phyloP scores from a whole-genome alignment of 2,797 vertebrate genomes.

The Microctenopoma steveboyesi region DNA sequence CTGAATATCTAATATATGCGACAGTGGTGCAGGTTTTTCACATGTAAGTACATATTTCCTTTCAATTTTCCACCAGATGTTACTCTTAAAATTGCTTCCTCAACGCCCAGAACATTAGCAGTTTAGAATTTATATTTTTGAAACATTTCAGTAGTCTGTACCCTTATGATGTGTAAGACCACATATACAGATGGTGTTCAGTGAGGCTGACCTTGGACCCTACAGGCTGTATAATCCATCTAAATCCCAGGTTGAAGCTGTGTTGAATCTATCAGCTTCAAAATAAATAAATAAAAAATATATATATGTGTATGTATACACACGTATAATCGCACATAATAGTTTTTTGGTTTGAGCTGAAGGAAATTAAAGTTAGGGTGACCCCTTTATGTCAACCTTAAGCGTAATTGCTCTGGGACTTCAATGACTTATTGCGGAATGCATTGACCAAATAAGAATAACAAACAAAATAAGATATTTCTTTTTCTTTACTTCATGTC shows the following conservation, averaged over 20 bases:
- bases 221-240: slow-evolving; percentile 37
- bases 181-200: not conserved
- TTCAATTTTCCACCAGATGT: slow-evolving; percentile 17
- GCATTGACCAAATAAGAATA: not conserved
- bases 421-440: not conserved
- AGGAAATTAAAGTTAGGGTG: slow-evolving; percentile 12
- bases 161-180: not conserved
- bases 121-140: not conserved
- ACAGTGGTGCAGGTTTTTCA: slow-evolving; percentile 37
- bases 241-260: slow-evolving; percentile 38
- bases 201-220: slow-evolving; percentile 54
- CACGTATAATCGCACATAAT: slow-evolving; percentile 23
- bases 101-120: not conserved
- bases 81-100: not conserved
- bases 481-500: not conserved
- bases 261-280: slow-evolving; percentile 7
- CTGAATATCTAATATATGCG: slow-evolving; percentile 20
- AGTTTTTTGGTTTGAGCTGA: slow-evolving; percentile 5
- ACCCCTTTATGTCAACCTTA: slow-evolving; percentile 20
- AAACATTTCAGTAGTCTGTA: not conserved
- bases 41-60: slow-evolving; percentile 62
- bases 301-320: not conserved
- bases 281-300: slow-evolving; percentile 16
- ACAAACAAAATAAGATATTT: not conserved
- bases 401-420: not conserved